These are phyloP conservation scores for Lepidonotus clava DNA, from an alignment of 2,888 invertebrate species.

Conservation along the genomic window DNA sequence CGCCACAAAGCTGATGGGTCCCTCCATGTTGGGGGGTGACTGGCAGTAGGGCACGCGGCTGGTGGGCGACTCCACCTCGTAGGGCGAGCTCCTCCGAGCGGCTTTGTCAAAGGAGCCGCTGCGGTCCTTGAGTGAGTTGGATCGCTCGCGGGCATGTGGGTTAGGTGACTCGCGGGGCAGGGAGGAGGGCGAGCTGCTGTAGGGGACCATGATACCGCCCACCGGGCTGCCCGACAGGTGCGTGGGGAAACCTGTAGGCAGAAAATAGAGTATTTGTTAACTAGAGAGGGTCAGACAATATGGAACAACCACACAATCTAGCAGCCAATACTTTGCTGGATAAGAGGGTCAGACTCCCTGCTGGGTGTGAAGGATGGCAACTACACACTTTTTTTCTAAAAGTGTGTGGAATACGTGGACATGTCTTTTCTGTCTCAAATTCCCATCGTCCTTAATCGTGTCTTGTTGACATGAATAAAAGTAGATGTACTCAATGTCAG, in stretches of 20 bases:
- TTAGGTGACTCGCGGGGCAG: slow-evolving; percentile 10
- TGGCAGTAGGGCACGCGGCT: slow-evolving; percentile 64
- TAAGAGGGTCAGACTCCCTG: no score
- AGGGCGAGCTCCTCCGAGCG: slow-evolving; percentile 13
- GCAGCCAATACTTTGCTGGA: no score
- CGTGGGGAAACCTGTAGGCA: slow-evolving; percentile 19
- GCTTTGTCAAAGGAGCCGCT: slow-evolving; percentile 11
- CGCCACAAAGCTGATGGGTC: slow-evolving; percentile 88
- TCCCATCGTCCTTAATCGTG: no score
- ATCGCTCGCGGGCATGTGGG: background rate
- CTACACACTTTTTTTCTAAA: no score
- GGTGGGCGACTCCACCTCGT: slow-evolving; percentile 19
- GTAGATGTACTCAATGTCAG: no score
- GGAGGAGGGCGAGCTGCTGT: slow-evolving; percentile 56
- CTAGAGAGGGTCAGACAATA: no score
- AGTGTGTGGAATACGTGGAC: no score
- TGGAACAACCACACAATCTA: no score
- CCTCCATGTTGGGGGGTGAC: slow-evolving; percentile 80
- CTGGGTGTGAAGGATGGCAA: no score
- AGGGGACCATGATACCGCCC: slow-evolving; percentile 53
- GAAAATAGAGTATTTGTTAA: no score
- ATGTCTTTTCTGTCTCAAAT: no score
- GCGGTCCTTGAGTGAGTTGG: slow-evolving; percentile 29
- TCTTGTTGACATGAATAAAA: no score
- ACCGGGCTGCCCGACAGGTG: slow-evolving; percentile 42